Base-by-base conservation (phyloP, 1,140 invertebrate species). In the Cotesia typhae region DNA sequence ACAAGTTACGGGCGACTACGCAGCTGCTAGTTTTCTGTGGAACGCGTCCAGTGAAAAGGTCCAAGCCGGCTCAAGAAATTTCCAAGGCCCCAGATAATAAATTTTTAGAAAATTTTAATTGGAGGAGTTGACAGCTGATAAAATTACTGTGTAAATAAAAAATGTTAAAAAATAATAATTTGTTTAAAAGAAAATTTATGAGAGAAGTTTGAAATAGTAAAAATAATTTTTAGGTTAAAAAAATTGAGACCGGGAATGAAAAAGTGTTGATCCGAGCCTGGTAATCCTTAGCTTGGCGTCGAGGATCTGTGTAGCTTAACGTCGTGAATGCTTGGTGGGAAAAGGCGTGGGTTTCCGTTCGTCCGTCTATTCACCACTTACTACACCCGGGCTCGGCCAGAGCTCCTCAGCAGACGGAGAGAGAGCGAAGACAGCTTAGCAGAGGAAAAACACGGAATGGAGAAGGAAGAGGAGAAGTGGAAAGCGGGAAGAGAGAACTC, bases 401-500 rank as follows among this genome's bases (percentile, higher is more conserved):
- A 28, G 28, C 1, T 1, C 3, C 3, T 2, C 28, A 28, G 41
- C 10, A 47, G 41, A 47, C 2, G 5, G 10, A 10, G 2, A 47
- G 41, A 47, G 41, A 81, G 76, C 17, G 17, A 17, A 17, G 17
- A 17, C 17, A 17, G 17, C 17, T 17, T 17, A 79, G 84, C 83
- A 83, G 79, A 78, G 77, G 82, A 41, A 9, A 82, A 85, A 84
- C 81, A 76, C 76, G 78, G 73, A 79, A 80, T 80, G 78, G 81
- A 82, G 83, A 84, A 85, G 80, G 79, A 81, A 78, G 81, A 82
- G 84, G 81, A 82, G 84, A 84, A 85, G 84, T 84, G 83, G 83
- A 85, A 85, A 85, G 81, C 81, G 82, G 80, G 80, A 82, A 82
- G 73, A 75, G 72, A 74, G 80, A 82, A 70, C 60, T 6, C 6